Evolutionary conservation across 2,888 invertebrate genomes (phyloP).

Genomic region (Entomobrya proxima): DNA sequence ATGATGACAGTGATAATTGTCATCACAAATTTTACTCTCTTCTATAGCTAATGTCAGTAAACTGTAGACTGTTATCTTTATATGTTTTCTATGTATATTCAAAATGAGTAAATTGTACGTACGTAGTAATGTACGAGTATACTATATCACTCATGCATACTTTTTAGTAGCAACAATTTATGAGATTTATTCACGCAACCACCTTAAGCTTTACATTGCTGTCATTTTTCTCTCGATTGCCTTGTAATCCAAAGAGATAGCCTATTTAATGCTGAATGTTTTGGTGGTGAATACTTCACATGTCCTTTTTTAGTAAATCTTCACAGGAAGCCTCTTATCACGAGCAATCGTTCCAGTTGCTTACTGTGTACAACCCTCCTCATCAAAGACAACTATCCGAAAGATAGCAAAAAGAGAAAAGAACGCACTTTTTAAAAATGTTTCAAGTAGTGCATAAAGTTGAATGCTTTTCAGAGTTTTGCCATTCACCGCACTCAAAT

Average conservation of each 20-base stretch:
- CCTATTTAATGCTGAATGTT: too few species aligned
- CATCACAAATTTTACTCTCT: too few species aligned
- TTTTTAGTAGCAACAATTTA: neutral
- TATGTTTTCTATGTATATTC: too few species aligned
- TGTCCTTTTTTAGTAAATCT: constrained; percentile 43
- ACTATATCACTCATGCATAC: too few species aligned
- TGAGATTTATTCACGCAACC: constrained; percentile 32
- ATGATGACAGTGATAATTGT: neutral
- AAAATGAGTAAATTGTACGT: too few species aligned
- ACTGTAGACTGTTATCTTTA: too few species aligned
- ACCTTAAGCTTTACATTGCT: neutral
- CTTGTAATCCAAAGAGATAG: too few species aligned
- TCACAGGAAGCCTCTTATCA: constrained; percentile 55
- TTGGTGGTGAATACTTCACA: neutral
- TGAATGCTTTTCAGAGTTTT: neutral
- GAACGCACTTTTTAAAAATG: neutral
- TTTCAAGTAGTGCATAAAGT: neutral
- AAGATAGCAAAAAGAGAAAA: neutral
- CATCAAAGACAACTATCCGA: neutral
- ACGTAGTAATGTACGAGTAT: too few species aligned
- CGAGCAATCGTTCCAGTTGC: constrained; percentile 26
- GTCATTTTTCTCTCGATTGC: neutral
- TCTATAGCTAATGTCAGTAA: too few species aligned
- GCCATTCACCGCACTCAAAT: neutral
- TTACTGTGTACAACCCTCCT: neutral